A percentile compares a stretch with the other conserved stretches of the same genome.
phyloP scores from a whole-genome alignment of 2,888 invertebrate species.

The Eilema griseolum region DNA sequence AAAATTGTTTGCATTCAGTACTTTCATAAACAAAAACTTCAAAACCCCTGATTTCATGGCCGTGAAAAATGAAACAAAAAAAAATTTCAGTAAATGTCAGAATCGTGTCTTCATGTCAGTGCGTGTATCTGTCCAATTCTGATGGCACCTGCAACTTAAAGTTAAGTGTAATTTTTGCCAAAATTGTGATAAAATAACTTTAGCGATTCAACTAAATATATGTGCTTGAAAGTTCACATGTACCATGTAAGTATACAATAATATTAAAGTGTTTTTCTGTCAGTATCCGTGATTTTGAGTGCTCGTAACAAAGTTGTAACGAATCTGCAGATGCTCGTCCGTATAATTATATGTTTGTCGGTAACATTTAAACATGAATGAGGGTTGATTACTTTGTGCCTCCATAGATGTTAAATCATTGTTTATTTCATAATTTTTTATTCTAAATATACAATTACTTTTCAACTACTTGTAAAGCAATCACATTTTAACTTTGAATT shows the following conservation, averaged over 20 bases:
- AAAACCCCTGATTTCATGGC: no score
- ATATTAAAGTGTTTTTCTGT: conserved; percentile 39
- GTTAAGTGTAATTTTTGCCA: not conserved
- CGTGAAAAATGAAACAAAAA: no score
- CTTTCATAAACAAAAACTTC: no score
- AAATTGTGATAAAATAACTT: conserved; percentile 10
- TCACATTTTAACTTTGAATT: not conserved
- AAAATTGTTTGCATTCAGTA: no score
- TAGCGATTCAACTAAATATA: not conserved
- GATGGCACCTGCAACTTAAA: no score
- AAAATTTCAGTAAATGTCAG: no score
- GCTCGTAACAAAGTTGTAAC: conserved; percentile 8
- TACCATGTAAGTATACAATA: conserved; percentile 34
- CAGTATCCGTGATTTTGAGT: conserved; percentile 22
- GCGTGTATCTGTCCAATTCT: no score
- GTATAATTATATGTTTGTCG: not conserved
- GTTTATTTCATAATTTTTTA: not conserved
- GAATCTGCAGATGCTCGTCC: not conserved
- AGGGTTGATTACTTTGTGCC: not conserved
- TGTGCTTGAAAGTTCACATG: conserved; percentile 18
- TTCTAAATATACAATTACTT: not conserved
- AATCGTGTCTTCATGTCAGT: no score
- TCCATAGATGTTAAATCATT: not conserved
- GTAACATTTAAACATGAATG: not conserved
- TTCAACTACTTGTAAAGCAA: not conserved